Evolutionary conservation across 2,797 vertebrate species (phyloP).

Genomic region (Enteromius fasciolatus): DNA sequence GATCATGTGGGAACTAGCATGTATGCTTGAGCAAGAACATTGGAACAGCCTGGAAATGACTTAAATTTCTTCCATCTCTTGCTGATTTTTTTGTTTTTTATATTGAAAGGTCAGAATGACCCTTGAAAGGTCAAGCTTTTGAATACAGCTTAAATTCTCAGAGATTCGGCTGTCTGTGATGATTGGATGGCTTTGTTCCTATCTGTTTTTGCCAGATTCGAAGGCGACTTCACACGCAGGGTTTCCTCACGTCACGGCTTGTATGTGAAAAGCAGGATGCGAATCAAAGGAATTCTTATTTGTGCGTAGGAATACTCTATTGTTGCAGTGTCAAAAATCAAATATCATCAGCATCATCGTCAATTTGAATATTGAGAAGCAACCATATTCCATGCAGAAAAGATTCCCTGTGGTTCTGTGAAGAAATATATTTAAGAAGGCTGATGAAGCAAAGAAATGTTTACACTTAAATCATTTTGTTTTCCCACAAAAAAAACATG

Average conservation of each 20-base stretch:
- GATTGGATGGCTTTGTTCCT: background rate
- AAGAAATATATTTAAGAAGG: background rate
- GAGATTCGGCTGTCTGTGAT: background rate
- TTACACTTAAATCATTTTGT: background rate
- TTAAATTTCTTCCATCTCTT: slow-evolving; percentile 1
- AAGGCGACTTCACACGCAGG: background rate
- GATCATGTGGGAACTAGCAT: background rate
- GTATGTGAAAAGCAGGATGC: background rate
- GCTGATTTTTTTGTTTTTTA: background rate
- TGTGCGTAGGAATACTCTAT: background rate
- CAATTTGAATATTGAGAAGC: background rate
- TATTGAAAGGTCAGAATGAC: slow-evolving; percentile 27
- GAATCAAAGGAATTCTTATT: background rate
- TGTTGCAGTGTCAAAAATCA: background rate
- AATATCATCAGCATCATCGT: background rate
- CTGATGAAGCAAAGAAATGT: background rate
- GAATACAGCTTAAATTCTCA: background rate
- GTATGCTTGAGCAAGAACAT: background rate
- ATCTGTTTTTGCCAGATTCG: background rate
- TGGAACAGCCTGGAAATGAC: background rate
- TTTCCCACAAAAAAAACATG: background rate
- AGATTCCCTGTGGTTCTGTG: background rate
- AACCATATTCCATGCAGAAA: background rate
- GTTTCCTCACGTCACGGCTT: background rate
- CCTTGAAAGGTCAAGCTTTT: background rate